Percentiles rank a stretch among this genome's conserved stretches.
phyloP scores from a whole-genome alignment of 2,113 vertebrate species.

The Cathartes aura region DNA sequence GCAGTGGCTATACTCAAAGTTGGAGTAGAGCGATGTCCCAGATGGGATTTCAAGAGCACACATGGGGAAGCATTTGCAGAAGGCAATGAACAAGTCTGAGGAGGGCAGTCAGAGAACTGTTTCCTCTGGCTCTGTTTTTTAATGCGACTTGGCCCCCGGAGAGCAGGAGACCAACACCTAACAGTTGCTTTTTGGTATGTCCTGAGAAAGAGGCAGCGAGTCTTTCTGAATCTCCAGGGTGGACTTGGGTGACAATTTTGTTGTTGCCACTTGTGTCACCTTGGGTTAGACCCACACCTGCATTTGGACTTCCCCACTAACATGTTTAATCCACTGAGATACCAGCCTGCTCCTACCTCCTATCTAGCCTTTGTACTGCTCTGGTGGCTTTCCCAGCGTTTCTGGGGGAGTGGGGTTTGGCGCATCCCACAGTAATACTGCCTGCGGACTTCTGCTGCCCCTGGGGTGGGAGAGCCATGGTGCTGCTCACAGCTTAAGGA shows the following conservation, averaged over 20 bases:
- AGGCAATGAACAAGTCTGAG: background rate
- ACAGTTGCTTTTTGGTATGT: background rate
- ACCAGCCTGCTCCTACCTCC: background rate
- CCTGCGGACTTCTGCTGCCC: background rate
- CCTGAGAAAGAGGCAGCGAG: background rate
- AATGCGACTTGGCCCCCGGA: background rate
- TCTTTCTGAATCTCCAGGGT: background rate
- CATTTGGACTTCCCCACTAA: background rate
- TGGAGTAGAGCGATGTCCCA: accelerated
- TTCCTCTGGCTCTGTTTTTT: background rate
- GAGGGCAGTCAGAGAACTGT: no score
- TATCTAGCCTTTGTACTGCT: background rate
- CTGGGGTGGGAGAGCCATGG: accelerated
- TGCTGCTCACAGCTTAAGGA: background rate
- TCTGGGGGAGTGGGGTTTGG: background rate
- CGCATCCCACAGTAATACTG: accelerated
- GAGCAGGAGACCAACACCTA: no score
- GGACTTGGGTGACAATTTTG: background rate
- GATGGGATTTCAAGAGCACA: background rate
- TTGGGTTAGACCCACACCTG: background rate
- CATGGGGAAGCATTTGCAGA: background rate
- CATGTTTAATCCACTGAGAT: background rate
- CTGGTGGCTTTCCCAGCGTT: accelerated
- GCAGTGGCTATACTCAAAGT: background rate
- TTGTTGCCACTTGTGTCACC: background rate